Evolutionary conservation across 2,113 vertebrate species (phyloP).

Genomic region (Scatophagus argus): DNA sequence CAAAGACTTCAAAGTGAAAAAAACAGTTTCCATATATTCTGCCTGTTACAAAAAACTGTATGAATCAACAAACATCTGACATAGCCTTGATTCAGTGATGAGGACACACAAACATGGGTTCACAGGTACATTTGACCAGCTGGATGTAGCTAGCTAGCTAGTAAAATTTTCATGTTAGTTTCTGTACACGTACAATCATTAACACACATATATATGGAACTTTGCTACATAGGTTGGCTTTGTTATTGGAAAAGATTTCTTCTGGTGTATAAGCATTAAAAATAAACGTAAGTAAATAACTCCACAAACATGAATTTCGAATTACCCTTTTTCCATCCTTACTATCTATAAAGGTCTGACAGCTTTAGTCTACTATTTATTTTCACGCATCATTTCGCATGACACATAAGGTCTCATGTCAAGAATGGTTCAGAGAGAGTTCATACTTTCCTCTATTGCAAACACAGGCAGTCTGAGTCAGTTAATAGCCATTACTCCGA

Average conservation of each 20-base stretch:
- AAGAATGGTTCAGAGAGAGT: slow-evolving; percentile 85
- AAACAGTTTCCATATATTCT: background rate
- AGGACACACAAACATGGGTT: background rate
- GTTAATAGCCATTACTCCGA: slow-evolving; percentile 86
- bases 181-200: slow-evolving; percentile 25
- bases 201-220: slow-evolving; percentile 15
- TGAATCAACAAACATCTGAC: background rate
- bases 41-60: background rate
- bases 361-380: slow-evolving; percentile 63
- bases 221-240: background rate
- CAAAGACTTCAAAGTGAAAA: background rate
- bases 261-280: background rate
- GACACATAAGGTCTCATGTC: slow-evolving; percentile 77
- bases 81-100: background rate
- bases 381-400: slow-evolving; percentile 81
- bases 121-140: background rate
- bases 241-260: background rate
- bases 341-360: slow-evolving; percentile 33
- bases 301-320: slow-evolving; percentile 16
- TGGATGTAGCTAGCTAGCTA: background rate
- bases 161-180: slow-evolving; percentile 11
- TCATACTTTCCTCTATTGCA: slow-evolving; percentile 81
- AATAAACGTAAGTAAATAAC: slow-evolving; percentile 32
- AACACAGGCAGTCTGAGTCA: slow-evolving; percentile 82
- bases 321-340: slow-evolving; percentile 30